Evolutionary conservation across 2,797 vertebrate species (phyloP).

Genomic region (Hippoglossus hippoglossus): DNA sequence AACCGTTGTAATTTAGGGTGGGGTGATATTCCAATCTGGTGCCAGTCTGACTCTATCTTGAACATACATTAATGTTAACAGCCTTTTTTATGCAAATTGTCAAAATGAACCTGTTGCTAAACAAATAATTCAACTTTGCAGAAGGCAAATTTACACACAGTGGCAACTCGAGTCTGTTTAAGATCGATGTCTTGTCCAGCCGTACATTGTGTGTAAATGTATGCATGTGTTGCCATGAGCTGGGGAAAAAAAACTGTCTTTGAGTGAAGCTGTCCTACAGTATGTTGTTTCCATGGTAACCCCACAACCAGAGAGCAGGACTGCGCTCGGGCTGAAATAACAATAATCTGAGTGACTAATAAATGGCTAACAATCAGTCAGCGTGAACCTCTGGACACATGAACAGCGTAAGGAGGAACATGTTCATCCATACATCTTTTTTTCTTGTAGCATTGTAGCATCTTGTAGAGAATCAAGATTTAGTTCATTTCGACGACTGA

Average conservation of each 20-base stretch:
- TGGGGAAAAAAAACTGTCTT: slow-evolving; percentile 15
- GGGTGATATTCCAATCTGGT: no score
- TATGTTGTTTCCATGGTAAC: slow-evolving; percentile 65
- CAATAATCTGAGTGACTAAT: neutral
- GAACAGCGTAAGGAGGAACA: no score
- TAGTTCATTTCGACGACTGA: neutral
- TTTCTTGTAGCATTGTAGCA: no score
- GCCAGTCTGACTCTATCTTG: no score
- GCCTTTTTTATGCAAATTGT: neutral
- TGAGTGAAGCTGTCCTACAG: slow-evolving; percentile 5
- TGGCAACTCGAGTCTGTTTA: no score
- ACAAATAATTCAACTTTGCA: no score
- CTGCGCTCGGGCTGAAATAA: slow-evolving; percentile 18
- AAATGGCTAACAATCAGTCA: slow-evolving; percentile 1
- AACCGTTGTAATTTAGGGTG: neutral
- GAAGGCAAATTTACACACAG: no score
- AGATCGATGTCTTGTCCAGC: no score
- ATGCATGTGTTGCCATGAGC: slow-evolving; percentile 12
- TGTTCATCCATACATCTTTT: no score
- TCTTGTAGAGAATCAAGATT: no score
- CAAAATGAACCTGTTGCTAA: no score
- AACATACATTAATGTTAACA: no score
- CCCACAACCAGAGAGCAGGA: slow-evolving; percentile 4
- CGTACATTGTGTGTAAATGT: neutral
- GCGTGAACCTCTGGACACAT: slow-evolving; percentile 6